phyloP scores from a whole-genome alignment of 2,113 vertebrate genomes.

The human region GRCh38 chr12:128651001-128651500 shows the following conservation, averaged over 20 bases:
- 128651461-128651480: too few relatives aligned
- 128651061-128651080: background rate
- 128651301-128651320: background rate
- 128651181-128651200: background rate
- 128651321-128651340: background rate
- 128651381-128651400: background rate
- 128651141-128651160: fast-evolving
- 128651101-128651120: fast-evolving
- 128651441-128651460: too few relatives aligned
- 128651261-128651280: background rate
- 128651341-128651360: background rate
- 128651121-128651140: too few relatives aligned
- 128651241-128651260: fast-evolving
- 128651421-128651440: background rate
- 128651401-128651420: too few relatives aligned
- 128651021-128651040: too few relatives aligned
- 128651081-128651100: background rate
- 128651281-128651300: too few relatives aligned
- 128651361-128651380: fast-evolving
- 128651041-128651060: fast-evolving
- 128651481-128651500: too few relatives aligned
- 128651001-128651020: background rate
- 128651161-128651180: background rate
- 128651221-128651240: fast-evolving
- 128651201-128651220: fast-evolving